A percentile compares a stretch with the other conserved stretches of the same genome.
Evolutionary conservation across 1,140 invertebrate species (phyloP).

Genomic region (Cydia fagiglandana): DNA sequence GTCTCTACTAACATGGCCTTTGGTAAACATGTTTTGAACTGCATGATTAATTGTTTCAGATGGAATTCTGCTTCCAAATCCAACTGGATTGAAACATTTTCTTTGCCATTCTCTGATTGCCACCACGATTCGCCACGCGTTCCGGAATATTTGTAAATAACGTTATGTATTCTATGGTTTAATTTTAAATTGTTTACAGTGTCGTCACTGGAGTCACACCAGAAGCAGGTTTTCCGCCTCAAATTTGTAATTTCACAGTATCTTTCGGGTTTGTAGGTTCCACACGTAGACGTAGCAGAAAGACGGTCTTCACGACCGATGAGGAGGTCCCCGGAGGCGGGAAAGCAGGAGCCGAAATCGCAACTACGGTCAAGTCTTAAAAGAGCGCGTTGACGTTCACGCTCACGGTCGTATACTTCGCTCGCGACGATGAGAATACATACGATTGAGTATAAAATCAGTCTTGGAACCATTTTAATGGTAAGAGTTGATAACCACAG

Average conservation of each 20-base stretch:
- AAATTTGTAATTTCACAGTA: conserved; percentile 99
- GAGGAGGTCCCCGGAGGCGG: conserved; percentile 97
- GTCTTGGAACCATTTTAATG: conserved; percentile 57
- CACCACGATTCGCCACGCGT: conserved; percentile 91
- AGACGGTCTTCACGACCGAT: conserved; percentile 95
- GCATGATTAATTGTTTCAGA: conserved; percentile 97
- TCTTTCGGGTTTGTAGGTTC: conserved; percentile 85
- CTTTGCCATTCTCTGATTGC: conserved; percentile 96
- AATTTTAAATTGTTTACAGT: conserved; percentile 79
- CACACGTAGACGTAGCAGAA: conserved; percentile 96
- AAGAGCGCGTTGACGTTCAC: conserved; percentile 60
- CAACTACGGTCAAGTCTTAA: conserved; percentile 84
- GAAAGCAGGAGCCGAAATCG: conserved; percentile 97
- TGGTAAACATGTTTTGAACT: conserved; percentile 97
- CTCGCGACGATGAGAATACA: conserved; percentile 55
- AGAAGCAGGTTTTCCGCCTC: conserved; percentile 97
- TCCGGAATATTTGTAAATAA: conserved; percentile 88
- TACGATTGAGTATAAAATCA: conserved; percentile 47
- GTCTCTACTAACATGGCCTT: conserved; percentile 97
- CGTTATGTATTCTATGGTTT: conserved; percentile 95
- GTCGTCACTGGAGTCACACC: conserved; percentile 90
- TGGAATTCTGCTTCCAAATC: conserved; percentile 98
- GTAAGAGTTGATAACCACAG: background rate
- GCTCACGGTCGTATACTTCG: conserved; percentile 60
- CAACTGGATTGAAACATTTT: conserved; percentile 94